These are phyloP conservation scores for Alectura lathami DNA, from an alignment of 2,113 vertebrate genomes.

Conservation along the genomic window DNA sequence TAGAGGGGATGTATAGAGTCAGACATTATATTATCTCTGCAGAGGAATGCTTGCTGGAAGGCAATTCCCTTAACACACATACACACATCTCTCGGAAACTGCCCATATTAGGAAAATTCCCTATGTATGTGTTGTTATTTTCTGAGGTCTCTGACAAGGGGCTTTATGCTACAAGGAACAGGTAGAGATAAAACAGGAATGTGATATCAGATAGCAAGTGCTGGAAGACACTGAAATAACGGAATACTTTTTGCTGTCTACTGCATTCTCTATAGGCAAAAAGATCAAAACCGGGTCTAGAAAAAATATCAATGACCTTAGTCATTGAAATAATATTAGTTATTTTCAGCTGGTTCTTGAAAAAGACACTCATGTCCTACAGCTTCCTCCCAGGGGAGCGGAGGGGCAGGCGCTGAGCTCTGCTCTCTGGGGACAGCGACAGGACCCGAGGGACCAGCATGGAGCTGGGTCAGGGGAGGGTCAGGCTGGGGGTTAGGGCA, in stretches of 20 bases:
- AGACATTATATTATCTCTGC: rapidly evolving
- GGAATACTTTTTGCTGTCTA: background rate
- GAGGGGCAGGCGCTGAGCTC: too few relatives aligned
- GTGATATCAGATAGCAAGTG: background rate
- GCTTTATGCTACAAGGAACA: background rate
- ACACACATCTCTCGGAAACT: background rate
- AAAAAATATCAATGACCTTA: background rate
- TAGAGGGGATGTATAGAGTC: background rate
- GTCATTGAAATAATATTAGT: background rate
- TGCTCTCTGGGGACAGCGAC: too few relatives aligned
- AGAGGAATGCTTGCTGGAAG: background rate
- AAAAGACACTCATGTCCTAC: background rate
- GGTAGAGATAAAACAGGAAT: background rate
- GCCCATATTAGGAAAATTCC: background rate
- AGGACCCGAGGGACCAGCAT: too few relatives aligned
- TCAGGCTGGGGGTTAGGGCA: too few relatives aligned
- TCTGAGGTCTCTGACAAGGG: background rate
- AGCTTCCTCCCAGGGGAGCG: too few relatives aligned
- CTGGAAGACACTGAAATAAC: background rate
- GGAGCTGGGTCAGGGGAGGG: too few relatives aligned
- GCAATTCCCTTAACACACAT: background rate
- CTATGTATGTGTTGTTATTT: background rate
- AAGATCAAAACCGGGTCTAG: background rate
- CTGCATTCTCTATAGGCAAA: background rate
- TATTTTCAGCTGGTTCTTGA: background rate